Evolutionary conservation across 1,140 invertebrate species (phyloP), one percentile per base, ranked within the genome.

Genomic region (Drosophila guanche): DNA sequence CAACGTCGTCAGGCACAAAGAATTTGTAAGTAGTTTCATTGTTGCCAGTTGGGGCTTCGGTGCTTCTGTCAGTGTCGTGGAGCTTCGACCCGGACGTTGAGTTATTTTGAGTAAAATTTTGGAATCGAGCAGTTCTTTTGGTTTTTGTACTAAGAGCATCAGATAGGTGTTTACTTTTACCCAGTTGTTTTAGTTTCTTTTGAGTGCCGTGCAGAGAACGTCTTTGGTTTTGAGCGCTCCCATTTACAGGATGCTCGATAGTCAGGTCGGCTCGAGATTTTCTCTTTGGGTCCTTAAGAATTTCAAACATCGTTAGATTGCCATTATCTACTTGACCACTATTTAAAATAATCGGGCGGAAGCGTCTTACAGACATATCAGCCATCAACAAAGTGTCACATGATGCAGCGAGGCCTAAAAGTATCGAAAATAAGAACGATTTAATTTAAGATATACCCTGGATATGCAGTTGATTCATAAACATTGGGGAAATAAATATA

Each of bases 321-420:
- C 67, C 76, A 57, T 60, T 74, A 40, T 90, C 67, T 16, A 74
- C 61, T 67, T 85, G 78, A 29, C 81, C 86, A 65, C 58, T 74
- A 57, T 84, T 84, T 60, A 91, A 55, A 48, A 91, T 90, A 50
- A 56, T 81, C 40, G 89, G 78, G 37, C 74, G 58, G 51, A 89
- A 81, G 51, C 80, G 78, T 22, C 66, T 66, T 22, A 91, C 88
- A 1, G 90, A 83, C 79, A 91, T 76, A 62, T 91, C 90, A 37
- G 86, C 90, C 22, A 79, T 48, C 10, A 91, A 37, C 23, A 91
- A 52, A 5, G 90, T 90, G 20, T 93, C 92, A 66, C 93, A 94
- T 3, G 91, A 91, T 7, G 91, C 91, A n/a, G 91, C 90, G 8
- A 94, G 81, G 59, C 93, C 93, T 94, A 62, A 79, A 45, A 4